Evolutionary conservation across 2,113 vertebrate genomes (phyloP).

Genomic region (Hippoglossus stenolepis): DNA sequence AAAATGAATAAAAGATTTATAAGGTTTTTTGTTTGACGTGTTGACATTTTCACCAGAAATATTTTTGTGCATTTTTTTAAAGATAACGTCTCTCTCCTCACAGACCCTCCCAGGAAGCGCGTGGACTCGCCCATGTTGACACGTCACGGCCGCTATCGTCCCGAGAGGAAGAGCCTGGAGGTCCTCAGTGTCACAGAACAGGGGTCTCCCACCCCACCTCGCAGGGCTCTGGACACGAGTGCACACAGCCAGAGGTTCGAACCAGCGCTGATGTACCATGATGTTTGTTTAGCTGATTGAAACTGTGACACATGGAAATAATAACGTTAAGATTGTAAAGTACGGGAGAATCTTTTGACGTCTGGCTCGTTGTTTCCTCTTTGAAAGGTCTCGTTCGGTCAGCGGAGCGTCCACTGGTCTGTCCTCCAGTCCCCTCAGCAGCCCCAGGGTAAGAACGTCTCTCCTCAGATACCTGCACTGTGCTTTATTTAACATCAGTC

Average conservation of each 20-base stretch:
- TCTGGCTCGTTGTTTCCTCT: background rate
- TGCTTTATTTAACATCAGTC: too few species aligned
- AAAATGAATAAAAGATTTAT: too few species aligned
- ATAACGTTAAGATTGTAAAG: too few species aligned
- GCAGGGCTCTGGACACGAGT: conserved; percentile 89
- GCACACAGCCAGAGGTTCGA: conserved; percentile 90
- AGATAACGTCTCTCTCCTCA: background rate
- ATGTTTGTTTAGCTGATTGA: background rate
- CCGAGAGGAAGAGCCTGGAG: conserved; percentile 92
- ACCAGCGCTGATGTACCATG: background rate
- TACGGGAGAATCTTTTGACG: too few species aligned
- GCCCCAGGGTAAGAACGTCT: conserved; percentile 87
- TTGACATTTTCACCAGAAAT: background rate
- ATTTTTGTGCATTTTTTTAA: too few species aligned
- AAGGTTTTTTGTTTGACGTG: too few species aligned
- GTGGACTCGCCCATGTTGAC: conserved; percentile 95
- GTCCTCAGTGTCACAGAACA: conserved; percentile 91
- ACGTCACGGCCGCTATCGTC: conserved; percentile 90
- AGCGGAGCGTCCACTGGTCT: conserved; percentile 92
- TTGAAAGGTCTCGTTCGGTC: conserved; percentile 89
- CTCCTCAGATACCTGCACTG: too few species aligned
- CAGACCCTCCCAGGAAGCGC: conserved; percentile 90
- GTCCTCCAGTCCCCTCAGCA: conserved; percentile 92
- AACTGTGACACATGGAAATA: background rate
- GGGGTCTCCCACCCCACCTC: conserved; percentile 89